A percentile compares a stretch with the other conserved stretches of the same genome.
Conservation (phyloP, 2,113 vertebrate species). For the Takifugu flavidus region DNA sequence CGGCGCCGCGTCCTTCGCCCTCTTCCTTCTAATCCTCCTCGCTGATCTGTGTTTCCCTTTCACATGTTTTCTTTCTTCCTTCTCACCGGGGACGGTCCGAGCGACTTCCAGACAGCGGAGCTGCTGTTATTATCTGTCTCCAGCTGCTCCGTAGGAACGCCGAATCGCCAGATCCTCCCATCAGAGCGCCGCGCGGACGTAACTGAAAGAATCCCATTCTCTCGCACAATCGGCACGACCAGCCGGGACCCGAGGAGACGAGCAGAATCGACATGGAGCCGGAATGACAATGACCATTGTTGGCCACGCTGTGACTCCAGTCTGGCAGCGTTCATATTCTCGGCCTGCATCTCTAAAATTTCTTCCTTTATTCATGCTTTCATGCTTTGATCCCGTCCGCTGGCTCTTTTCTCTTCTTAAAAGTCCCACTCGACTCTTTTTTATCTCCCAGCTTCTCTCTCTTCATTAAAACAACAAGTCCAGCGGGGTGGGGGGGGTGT, state of each 20-base stretch:
- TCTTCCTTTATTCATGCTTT: slow-evolving; percentile 38
- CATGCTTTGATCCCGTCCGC: slow-evolving; percentile 38
- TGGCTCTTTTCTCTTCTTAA: slow-evolving; percentile 24
- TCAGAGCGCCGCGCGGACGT: slow-evolving; percentile 40
- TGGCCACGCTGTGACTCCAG: slow-evolving; percentile 23
- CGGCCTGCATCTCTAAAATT: slow-evolving; percentile 33
- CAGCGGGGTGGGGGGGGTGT: neutral
- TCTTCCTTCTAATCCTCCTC: slow-evolving; percentile 42
- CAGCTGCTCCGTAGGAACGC: slow-evolving; percentile 40
- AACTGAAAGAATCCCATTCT: slow-evolving; percentile 48
- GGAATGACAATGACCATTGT: slow-evolving; percentile 60
- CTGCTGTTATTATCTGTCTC: slow-evolving; percentile 50
- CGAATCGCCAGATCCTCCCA: slow-evolving; percentile 32
- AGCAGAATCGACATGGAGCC: slow-evolving; percentile 42
- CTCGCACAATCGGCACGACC: slow-evolving; percentile 45
- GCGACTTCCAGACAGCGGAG: slow-evolving; percentile 37
- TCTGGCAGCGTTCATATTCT: slow-evolving; percentile 50
- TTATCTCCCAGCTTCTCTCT: slow-evolving; percentile 23
- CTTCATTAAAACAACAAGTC: slow-evolving; percentile 55
- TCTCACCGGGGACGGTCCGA: slow-evolving; percentile 27
- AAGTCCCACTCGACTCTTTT: slow-evolving; percentile 6
- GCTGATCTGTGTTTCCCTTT: slow-evolving; percentile 34
- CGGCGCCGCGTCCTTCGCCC: slow-evolving; percentile 29
- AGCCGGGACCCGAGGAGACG: slow-evolving; percentile 50
- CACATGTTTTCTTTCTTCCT: slow-evolving; percentile 13